Evolutionary conservation across 2,113 vertebrate genomes (phyloP), one percentile per base, ranked within the genome.

Genomic region (Manacus vitellinus): DNA sequence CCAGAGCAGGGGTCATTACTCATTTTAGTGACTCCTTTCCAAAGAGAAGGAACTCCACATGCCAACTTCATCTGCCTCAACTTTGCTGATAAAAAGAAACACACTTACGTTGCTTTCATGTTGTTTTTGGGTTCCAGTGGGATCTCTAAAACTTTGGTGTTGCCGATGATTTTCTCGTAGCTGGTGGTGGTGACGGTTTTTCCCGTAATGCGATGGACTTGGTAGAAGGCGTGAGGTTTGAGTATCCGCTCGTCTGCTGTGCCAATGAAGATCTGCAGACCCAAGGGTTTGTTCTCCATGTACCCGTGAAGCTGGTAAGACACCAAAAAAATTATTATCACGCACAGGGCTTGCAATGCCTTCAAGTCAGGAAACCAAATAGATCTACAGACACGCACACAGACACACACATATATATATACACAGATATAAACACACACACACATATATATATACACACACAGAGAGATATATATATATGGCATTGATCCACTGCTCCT

Each of bases 131-230:
- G 99, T 92, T 99, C 99, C 97, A 99, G 79, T 0, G 99, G 99
- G 75, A 99, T 99, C 98, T 99, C 99, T 12, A 99, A 94, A 56
- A 99, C 98, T 92, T 99, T 99, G 97, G 99, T 99, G 97, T 99
- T 98, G 84, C 99, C 98, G 46, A 99, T 90, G 1, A 99, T 98
- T 97, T 99, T 99, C 98, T 99, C 99, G 2, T 98, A 99, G 98
- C 99, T 99, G 98, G 98, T 99, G 97, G 99, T 99, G 55, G 99
- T 99, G 56, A 99, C 99, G 0, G 99, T 99, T 77, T 99, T 99
- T 23, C 99, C 99, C 0, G 99, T 99, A 97, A 99, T 99, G 92
- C 99, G 99, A 92, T 99, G 99, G 33, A 99, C 99, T 97, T 99
- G 99, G 94, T 99, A 99, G 97, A 99, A 99, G 91, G 99, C 99